phyloP scores from a whole-genome alignment of 2,888 invertebrate genomes.

The Graphium colonna region DNA sequence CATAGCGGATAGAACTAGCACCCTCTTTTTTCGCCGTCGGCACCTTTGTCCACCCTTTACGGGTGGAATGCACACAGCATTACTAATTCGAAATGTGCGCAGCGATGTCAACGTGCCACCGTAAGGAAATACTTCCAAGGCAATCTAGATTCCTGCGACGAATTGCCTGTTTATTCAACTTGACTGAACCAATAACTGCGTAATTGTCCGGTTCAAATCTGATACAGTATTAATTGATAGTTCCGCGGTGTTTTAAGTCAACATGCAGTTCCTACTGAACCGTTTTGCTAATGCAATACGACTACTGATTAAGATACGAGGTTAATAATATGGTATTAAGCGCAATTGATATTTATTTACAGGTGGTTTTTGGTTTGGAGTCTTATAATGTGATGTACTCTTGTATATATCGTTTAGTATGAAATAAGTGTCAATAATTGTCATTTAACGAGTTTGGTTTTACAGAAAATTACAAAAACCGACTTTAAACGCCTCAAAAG shows the following conservation, averaged over 20 bases:
- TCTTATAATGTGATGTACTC: too few relatives aligned
- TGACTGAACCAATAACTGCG: slow-evolving; percentile 40
- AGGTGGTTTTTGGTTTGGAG: too few relatives aligned
- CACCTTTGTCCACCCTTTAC: neutral
- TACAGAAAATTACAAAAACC: too few relatives aligned
- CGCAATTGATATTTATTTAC: too few relatives aligned
- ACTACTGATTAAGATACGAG: too few relatives aligned
- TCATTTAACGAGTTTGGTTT: too few relatives aligned
- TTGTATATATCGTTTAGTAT: too few relatives aligned
- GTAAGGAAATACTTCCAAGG: slow-evolving; percentile 74
- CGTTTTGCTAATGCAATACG: too few relatives aligned
- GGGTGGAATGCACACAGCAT: neutral
- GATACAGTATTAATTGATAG: neutral
- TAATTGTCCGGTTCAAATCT: slow-evolving; percentile 20
- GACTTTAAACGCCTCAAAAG: too few relatives aligned
- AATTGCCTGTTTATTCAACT: slow-evolving; percentile 49
- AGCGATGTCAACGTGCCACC: slow-evolving; percentile 27
- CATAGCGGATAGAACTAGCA: neutral
- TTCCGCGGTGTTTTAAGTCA: too few relatives aligned
- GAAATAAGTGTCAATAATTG: neutral
- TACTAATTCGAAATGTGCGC: neutral
- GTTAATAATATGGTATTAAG: too few relatives aligned
- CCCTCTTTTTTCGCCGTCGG: neutral
- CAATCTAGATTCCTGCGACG: slow-evolving; percentile 61
- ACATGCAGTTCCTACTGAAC: too few relatives aligned